Base-by-base conservation (phyloP, 2,113 vertebrate species). In the Pomatostomus ruficeps region DNA sequence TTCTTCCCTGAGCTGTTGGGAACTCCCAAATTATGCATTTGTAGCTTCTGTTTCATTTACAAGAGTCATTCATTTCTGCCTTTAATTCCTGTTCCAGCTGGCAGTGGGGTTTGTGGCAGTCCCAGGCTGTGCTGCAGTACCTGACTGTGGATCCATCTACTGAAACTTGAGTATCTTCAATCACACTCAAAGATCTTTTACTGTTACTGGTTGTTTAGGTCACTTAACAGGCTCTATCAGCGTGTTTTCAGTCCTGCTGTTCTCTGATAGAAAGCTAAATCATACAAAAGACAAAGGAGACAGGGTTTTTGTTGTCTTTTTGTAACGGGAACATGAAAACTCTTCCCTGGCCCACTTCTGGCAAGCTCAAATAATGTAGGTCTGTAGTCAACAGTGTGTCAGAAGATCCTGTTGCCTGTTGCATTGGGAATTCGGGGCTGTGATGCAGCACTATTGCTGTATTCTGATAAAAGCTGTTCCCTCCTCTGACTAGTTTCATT, bases 1-100 rank as follows among this genome's bases (percentile, higher is more conserved):
- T 87, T 67, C 87, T 96, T 94, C 73, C 52, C 76, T 57, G 80
- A 89, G 65, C 91, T 88, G 68, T 45, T 92, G 88, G 74, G 85
- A 92, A 77, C 82, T 93, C 66, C 38, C 84, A 55, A 87, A 72
- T 83, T 75, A 90, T 61, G 85, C 61, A 76, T 93, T 62, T 82
- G 48, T 88, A 35, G 51, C 36, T 92, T 77, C 65, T 76, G 23
- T 78, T 89, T 95, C 35, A 71, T 92, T 93, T 88, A 51, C 62
- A 82, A n/a, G 25, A 66, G 55, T 61, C 54, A 82, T 87, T 91
- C 4, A 55, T 94, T 91, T 89, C 72, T 84, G 70, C 85, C 65
- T 76, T 94, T 88, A 81, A 75, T 95, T 92, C 48, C 70, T 86
- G 9, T 84, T 96, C 42, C 81, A 84, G 2, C 46, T 66, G 74